A percentile compares a stretch with the other conserved stretches of the same genome.
phyloP scores from a whole-genome alignment of 2,888 invertebrate species.

The Eupithecia centaureata region DNA sequence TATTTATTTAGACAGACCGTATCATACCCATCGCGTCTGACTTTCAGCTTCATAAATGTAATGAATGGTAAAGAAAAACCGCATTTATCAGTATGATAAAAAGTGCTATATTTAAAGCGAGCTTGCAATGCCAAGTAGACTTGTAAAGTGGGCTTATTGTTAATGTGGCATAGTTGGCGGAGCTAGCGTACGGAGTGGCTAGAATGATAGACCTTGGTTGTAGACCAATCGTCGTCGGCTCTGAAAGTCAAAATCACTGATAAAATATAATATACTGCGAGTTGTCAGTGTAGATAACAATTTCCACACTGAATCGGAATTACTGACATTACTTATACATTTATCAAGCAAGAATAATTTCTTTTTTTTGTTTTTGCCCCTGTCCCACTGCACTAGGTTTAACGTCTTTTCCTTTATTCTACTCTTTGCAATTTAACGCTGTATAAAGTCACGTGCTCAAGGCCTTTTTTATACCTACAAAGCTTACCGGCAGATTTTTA shows the following conservation, averaged over 20 bases:
- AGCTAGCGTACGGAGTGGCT: neutral
- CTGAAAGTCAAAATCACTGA: too few species aligned
- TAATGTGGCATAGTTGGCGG: constrained; percentile 35
- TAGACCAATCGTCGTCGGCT: neutral
- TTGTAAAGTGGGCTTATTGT: constrained; percentile 38
- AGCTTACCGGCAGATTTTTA: too few species aligned
- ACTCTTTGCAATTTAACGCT: too few species aligned
- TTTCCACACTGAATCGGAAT: neutral
- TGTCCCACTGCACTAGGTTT: too few species aligned
- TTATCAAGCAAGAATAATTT: too few species aligned
- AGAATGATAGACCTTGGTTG: neutral
- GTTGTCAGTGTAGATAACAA: neutral
- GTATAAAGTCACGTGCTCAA: too few species aligned
- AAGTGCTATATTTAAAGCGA: constrained; percentile 19
- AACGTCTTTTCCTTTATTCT: too few species aligned
- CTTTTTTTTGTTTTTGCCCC: too few species aligned
- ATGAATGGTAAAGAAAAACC: neutral
- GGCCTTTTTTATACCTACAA: too few species aligned
- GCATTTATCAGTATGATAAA: neutral
- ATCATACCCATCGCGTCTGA: neutral
- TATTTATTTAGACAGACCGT: too few species aligned
- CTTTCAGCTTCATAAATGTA: neutral
- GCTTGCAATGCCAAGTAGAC: constrained; percentile 27
- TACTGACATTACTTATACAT: too few species aligned
- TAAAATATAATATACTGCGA: too few species aligned